phyloP scores from a whole-genome alignment of 2,888 invertebrate genomes.

The Aleiodes alternator region DNA sequence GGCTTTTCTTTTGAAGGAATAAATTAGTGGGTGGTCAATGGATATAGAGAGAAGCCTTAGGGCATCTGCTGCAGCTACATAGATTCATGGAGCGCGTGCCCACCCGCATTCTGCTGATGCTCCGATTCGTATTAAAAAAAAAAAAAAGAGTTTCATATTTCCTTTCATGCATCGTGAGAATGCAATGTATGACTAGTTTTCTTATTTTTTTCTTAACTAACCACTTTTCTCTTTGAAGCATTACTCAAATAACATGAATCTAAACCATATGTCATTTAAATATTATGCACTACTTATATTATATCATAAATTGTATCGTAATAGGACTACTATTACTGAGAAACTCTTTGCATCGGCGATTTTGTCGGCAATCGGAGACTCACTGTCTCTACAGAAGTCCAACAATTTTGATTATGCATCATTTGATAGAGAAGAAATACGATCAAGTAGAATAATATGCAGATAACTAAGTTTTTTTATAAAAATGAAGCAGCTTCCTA shows the following conservation, averaged over 20 bases:
- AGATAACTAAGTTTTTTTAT: background rate
- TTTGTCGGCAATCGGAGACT: slow-evolving; percentile 21
- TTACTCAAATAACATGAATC: background rate
- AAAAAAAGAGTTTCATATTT: background rate
- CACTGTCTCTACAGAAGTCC: background rate
- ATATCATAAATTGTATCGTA: background rate
- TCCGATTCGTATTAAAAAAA: slow-evolving; percentile 9
- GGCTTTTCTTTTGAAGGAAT: slow-evolving; percentile 13
- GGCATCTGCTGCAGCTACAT: slow-evolving; percentile 9
- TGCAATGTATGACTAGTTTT: background rate
- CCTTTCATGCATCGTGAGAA: background rate
- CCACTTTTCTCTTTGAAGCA: background rate
- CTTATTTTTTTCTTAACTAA: background rate
- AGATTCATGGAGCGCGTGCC: slow-evolving; percentile 15
- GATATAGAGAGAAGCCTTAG: background rate
- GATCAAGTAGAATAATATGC: background rate
- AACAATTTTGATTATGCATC: slow-evolving; percentile 3
- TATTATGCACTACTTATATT: background rate
- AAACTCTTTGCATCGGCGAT: slow-evolving; percentile 15
- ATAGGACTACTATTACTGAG: background rate
- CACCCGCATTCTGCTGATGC: slow-evolving; percentile 32
- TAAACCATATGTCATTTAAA: background rate
- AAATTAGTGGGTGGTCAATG: slow-evolving; percentile 32
- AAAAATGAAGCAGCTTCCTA: slow-evolving; percentile 6
- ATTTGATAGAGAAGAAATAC: slow-evolving; percentile 10